Base-by-base conservation (phyloP, 2,113 vertebrate species). In the Amia ocellicauda region DNA sequence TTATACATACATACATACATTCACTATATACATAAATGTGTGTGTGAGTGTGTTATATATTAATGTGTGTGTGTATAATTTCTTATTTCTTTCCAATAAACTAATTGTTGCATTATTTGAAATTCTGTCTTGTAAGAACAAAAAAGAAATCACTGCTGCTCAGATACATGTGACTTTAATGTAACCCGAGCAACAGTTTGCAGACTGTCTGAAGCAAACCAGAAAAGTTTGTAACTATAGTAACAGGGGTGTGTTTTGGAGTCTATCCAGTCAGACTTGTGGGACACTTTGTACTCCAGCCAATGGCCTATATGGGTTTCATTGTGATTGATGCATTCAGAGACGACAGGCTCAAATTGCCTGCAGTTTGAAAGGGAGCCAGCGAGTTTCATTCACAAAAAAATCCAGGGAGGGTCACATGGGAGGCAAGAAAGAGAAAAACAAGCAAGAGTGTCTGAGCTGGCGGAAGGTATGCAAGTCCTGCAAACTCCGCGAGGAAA, bases 341-440 rank as follows among this genome's bases (percentile, higher is more conserved):
- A 71, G 62, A 68, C 69, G 64, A 56, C 59, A 64, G 52, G 63
- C 64, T 68, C 19, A 47, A 65, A 62, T 23, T 62, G 73, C 66
- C 62, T 66, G 41, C 53, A 31, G 20, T 63, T 49, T 23, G 58
- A 58, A 54, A 54, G 40, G n/a, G 28, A 58, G 65, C 64, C 27
- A 70, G 47, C 53, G 54, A 73, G n/a, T 45, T 73, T 73, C 71
- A 73, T 73, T 73, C 67, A 73, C 66, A 36, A 73, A 73, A 73
- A 73, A 72, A 58, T 58, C 58, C 63, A 59, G 47, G 51, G 59
- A 62, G 58, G 63, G 65, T 70, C 68, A 76, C 65, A 68, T 68
- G 85, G 85, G 83, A 50, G 74, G 64, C 66, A 71, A 86, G 79
- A 70, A 67, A 77, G 82, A 74, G 73, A 72, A 47, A 47, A 47